These are phyloP conservation scores for Turritopsis dohrnii DNA, from an alignment of 30 jellyfish, hydroid and myxozoan genomes.

Conservation along the genomic window DNA sequence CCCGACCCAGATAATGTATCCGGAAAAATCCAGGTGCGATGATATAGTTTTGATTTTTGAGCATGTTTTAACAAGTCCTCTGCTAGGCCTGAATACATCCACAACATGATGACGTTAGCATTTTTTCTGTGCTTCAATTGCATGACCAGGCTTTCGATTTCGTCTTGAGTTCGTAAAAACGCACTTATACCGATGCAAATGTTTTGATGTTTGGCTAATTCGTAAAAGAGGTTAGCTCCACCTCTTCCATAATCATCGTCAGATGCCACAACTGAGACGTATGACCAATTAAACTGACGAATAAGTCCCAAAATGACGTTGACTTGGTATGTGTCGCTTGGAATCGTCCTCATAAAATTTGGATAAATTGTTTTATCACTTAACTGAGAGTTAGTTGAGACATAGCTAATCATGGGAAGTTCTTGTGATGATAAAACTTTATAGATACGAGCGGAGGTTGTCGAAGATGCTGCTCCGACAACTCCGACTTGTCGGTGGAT, in stretches of 20 bases:
- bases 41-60: slow-evolving; percentile 29
- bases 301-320: slow-evolving; percentile 53
- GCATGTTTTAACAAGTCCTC: slow-evolving; percentile 39
- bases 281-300: slow-evolving; percentile 49
- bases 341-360: slow-evolving; percentile 58
- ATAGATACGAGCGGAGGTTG: slow-evolving; percentile 50
- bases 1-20: slow-evolving; percentile 31
- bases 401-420: slow-evolving; percentile 56
- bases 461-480: slow-evolving; percentile 79
- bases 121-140: slow-evolving; percentile 14
- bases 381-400: slow-evolving; percentile 50
- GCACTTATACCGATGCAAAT: slow-evolving; percentile 48
- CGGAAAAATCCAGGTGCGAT: slow-evolving; percentile 53
- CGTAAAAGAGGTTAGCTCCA: slow-evolving; percentile 36
- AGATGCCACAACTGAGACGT: slow-evolving; percentile 49
- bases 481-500: not conserved
- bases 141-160: slow-evolving; percentile 5
- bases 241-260: slow-evolving; percentile 69
- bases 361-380: slow-evolving; percentile 46
- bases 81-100: slow-evolving; percentile 49
- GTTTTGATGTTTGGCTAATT: slow-evolving; percentile 29
- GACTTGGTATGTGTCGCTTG: slow-evolving; percentile 62
- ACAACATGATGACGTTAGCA: slow-evolving; percentile 55
- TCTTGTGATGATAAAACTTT: slow-evolving; percentile 38
- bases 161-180: slow-evolving; percentile 26